These are phyloP conservation scores for Pseudochirops corinnae DNA, from an alignment of 2,797 vertebrate genomes.

Conservation along the genomic window DNA sequence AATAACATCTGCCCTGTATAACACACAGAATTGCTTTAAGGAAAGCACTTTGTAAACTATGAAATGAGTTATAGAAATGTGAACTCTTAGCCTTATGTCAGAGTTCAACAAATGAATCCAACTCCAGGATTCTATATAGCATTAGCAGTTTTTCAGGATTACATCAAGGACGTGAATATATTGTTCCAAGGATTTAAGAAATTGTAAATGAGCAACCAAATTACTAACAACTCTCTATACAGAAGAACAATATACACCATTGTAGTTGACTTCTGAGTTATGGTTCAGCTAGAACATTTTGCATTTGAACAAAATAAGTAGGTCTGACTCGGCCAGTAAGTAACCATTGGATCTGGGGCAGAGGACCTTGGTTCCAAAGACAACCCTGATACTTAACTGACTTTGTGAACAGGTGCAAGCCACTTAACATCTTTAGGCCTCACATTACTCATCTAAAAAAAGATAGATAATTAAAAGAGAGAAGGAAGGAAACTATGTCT, in stretches of 20 bases:
- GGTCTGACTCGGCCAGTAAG: neutral
- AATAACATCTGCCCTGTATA: neutral
- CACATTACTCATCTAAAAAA: neutral
- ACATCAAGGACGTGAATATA: neutral
- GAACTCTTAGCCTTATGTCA: neutral
- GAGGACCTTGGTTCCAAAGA: neutral
- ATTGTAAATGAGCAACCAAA: neutral
- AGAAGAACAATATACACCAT: neutral
- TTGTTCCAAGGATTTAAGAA: neutral
- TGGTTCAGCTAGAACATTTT: neutral
- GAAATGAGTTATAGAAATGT: neutral
- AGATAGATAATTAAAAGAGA: neutral
- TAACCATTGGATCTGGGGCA: neutral
- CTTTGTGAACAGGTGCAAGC: neutral
- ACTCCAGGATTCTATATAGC: too few species aligned
- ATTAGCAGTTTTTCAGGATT: too few species aligned
- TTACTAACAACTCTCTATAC: neutral
- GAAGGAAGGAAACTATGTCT: neutral
- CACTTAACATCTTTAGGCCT: neutral
- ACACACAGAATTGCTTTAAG: neutral
- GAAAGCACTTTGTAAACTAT: neutral
- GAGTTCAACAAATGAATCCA: too few species aligned
- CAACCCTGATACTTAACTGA: neutral
- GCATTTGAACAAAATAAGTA: neutral
- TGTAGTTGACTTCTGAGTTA: neutral